Evolutionary conservation across 53 echinoderm and acorn worm genomes (phyloP).

Genomic region (Holothuria leucospilota): DNA sequence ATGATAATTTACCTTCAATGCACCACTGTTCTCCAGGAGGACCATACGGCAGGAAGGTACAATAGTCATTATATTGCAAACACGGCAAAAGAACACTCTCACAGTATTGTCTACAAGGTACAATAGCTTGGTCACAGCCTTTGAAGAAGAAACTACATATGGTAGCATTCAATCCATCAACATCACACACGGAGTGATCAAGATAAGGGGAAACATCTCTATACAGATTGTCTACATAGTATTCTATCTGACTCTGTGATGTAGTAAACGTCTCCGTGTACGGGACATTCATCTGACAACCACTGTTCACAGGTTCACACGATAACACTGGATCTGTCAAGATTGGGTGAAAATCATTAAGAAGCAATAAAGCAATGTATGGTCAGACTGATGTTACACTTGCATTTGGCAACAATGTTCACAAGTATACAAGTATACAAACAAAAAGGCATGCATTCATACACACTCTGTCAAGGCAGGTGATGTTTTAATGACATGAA

Average conservation of each 20-base stretch:
- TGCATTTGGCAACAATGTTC: too few species aligned
- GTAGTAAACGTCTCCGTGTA: slow-evolving; percentile 28
- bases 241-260: neutral
- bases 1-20: neutral
- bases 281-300: slow-evolving; percentile 32
- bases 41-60: slow-evolving; percentile 14
- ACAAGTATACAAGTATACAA: too few species aligned
- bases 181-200: neutral
- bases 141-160: slow-evolving; percentile 40
- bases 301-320: slow-evolving; percentile 2
- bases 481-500: too few species aligned
- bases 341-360: too few species aligned
- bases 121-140: slow-evolving; percentile 36
- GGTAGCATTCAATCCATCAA: slow-evolving; percentile 23
- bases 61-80: neutral
- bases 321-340: neutral
- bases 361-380: too few species aligned
- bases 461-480: too few species aligned
- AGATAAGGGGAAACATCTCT: neutral
- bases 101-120: slow-evolving; percentile 55
- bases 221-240: neutral
- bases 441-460: too few species aligned
- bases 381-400: too few species aligned
- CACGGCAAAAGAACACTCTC: neutral
- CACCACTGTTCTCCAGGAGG: slow-evolving; percentile 17